Base-by-base conservation (phyloP, 1,140 invertebrate species). In the Periplaneta americana region DNA sequence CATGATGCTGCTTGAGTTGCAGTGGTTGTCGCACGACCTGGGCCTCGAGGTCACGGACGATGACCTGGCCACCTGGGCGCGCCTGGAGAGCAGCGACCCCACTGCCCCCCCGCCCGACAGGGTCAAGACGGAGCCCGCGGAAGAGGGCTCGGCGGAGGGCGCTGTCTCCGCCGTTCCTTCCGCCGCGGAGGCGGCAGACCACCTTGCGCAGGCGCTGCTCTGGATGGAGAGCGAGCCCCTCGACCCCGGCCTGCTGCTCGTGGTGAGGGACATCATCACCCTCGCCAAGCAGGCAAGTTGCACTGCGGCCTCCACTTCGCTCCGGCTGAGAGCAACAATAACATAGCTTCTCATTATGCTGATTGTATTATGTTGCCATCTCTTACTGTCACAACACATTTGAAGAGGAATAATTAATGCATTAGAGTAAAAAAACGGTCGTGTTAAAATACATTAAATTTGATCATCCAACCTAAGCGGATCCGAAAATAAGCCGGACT, bases 191-290 rank as follows among this genome's bases (percentile, higher is more conserved):
- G 88, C 87, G 0, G 88, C 88, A 10, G 83, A 85, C 37, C 85
- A 90, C 33, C 85, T 91, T 13, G 86, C 87, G 17, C 87, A 87
- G 57, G 90, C 89, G 31, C 85, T 91, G 17, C 82, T 86, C 6
- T 91, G 90, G 90, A 90, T 91, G 89, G 90, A 91, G 82, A 88
- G 88, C 33, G 88, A 91, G 86, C 89, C 90, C 17, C 85, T 91
- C 37, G 90, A 91, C 85, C 90, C 90, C 15, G 88, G 87, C 81
- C 85, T 90, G 13, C 85, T 91, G 75, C 86, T 91, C 22, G 86
- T 88, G 15, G 86, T 90, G 80, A 87, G 90, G 82, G 89, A 90
- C 82, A 88, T 91, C 84, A 84, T 87, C 75, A 82, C 83, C 13
- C 82, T 86, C 31, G 86, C 87, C 33, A 87, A 86, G 83, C 86